Conservation (phyloP, 1,140 invertebrate genomes). For the Samia ricini region DNA sequence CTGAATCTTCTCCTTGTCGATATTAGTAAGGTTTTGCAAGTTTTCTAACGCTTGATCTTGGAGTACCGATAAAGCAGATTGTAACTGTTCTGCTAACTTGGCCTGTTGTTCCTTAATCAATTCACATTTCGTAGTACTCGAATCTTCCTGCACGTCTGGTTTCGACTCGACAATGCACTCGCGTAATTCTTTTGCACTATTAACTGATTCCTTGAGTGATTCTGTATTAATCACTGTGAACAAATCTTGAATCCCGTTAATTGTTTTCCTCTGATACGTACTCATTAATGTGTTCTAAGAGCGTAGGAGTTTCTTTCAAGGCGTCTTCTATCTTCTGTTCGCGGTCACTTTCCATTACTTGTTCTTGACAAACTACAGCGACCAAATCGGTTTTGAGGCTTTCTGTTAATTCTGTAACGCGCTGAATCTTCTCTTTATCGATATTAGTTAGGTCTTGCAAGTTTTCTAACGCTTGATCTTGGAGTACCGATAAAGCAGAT, state of each 20-base stretch:
- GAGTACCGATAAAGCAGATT: slow-evolving; percentile 17
- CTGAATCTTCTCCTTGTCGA: not conserved
- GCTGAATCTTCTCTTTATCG: too few species aligned
- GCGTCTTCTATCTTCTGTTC: not conserved
- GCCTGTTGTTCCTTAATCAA: slow-evolving; percentile 8
- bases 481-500: too few species aligned
- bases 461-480: too few species aligned
- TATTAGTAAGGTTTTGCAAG: too few species aligned
- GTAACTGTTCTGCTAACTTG: slow-evolving; percentile 15
- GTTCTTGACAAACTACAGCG: too few species aligned
- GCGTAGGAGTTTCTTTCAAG: too few species aligned
- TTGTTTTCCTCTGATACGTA: slow-evolving; percentile 22
- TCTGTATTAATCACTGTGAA: slow-evolving; percentile 12
- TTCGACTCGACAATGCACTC: slow-evolving; percentile 25
- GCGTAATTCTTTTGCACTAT: slow-evolving; percentile 34
- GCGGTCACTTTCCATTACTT: not conserved
- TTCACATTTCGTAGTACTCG: not conserved
- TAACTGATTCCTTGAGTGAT: slow-evolving; percentile 25
- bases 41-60: too few species aligned
- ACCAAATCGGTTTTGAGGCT: too few species aligned
- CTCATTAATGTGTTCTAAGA: slow-evolving; percentile 30
- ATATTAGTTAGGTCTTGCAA: too few species aligned
- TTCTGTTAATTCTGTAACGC: too few species aligned
- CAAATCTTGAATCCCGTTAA: slow-evolving; percentile 15
- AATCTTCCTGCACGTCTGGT: slow-evolving; percentile 17